Base-by-base conservation (phyloP, 1,140 invertebrate genomes). In the Penaeus japonicus region DNA sequence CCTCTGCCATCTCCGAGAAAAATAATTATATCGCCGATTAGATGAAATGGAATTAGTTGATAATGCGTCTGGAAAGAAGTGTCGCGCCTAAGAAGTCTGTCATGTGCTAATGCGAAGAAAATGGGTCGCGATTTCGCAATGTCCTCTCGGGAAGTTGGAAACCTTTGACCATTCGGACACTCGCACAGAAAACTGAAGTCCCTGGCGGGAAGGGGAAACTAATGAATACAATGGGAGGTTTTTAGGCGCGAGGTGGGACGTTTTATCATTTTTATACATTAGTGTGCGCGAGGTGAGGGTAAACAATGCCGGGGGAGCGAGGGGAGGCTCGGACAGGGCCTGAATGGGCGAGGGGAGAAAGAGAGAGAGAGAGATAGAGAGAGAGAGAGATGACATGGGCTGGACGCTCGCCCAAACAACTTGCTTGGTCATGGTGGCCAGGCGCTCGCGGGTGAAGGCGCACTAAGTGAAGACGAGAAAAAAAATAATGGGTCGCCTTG, bases 211-310 rank as follows among this genome's bases (percentile, higher is more conserved):
- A 47, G 73, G 73, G 84, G 84, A 77, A 24, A 85, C 84, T 85
- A 85, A 85, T 79, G 84, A 85, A 85, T 78, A 79, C 73, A 85
- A 39, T 47, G 73, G 70, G 75, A 85, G 75, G 75, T 84, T 84
- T 75, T 73, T 73, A 73, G 62, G 47, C 65, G 47, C 65, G 39
- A 75, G 70, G 65, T 84, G 65, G 84, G 75, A 39, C 24, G 53
- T 35, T 85, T 78, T 85, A 79, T 85, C 73, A 78, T 62, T 77
- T 85, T 85, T 85, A 32, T 78, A 47, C 54, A 57, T 78, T 85
- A 78, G 73, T 57, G 84, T 85, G 54, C 84, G 27, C 59, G 75
- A 79, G 73, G 47, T 59, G 75, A 85, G 18, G 53, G 24, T 78
- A 73, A n/a, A 79, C 73, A 47, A 47, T 47, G 47, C 47, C 47